phyloP scores from a whole-genome alignment of 1,140 invertebrate species.

The Parasteatoda tepidariorum region DNA sequence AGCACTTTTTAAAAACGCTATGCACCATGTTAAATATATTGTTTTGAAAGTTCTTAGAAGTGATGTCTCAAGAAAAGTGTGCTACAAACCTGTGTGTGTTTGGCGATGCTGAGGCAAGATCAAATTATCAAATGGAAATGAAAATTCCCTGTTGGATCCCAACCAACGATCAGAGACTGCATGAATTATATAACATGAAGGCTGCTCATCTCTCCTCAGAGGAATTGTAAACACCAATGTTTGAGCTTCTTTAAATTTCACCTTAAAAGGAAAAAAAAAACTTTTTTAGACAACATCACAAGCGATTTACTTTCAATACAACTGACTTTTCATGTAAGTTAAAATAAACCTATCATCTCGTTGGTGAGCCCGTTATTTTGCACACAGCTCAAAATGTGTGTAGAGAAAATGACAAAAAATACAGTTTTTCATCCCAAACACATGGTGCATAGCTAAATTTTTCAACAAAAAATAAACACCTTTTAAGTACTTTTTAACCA shows the following conservation, averaged over 20 bases:
- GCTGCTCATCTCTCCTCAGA: slow-evolving; percentile 85
- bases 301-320: too few relatives aligned
- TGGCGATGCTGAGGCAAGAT: slow-evolving; percentile 61
- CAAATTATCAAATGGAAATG: slow-evolving; percentile 52
- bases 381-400: neutral
- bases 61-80: slow-evolving; percentile 65
- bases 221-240: slow-evolving; percentile 96
- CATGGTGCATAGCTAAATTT: neutral
- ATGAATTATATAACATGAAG: slow-evolving; percentile 91
- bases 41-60: too few relatives aligned
- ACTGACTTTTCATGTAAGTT: too few relatives aligned
- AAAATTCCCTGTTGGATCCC: slow-evolving; percentile 72
- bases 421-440: neutral
- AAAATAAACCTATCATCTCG: too few relatives aligned
- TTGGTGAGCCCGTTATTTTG: too few relatives aligned
- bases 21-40: too few relatives aligned
- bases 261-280: slow-evolving; percentile 68
- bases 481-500: too few relatives aligned
- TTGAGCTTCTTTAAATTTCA: slow-evolving; percentile 78
- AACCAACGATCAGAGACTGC: slow-evolving; percentile 92
- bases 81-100: slow-evolving; percentile 75
- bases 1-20: too few relatives aligned
- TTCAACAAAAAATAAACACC: too few relatives aligned
- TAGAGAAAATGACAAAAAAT: neutral
- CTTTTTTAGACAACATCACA: neutral